These are phyloP conservation scores for Silurus meridionalis DNA, from an alignment of 2,113 vertebrate species.

Conservation along the genomic window DNA sequence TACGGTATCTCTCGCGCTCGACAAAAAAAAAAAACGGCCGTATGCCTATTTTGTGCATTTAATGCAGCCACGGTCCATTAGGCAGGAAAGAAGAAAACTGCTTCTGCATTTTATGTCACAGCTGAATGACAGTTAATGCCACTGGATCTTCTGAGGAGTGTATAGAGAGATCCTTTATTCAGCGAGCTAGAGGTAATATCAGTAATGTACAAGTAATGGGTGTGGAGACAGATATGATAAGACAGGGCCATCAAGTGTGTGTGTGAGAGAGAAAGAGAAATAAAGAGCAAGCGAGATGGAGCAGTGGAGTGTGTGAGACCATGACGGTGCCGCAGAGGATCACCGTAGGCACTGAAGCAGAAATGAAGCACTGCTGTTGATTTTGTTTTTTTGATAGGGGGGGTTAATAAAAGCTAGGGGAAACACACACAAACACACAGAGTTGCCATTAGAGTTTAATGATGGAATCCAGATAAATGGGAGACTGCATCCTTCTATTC, in stretches of 20 bases:
- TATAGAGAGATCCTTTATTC: background rate
- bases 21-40: too few relatives aligned
- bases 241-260: background rate
- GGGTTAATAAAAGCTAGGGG: background rate
- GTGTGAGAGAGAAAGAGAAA: background rate
- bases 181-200: slow-evolving; percentile 10
- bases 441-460: slow-evolving; percentile 24
- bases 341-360: slow-evolving; percentile 42
- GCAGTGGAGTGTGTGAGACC: slow-evolving; percentile 8
- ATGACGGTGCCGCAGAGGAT: slow-evolving; percentile 43
- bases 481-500: slow-evolving; percentile 1
- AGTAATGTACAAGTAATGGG: slow-evolving; percentile 18
- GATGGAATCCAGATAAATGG: background rate
- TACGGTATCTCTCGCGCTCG: too few relatives aligned
- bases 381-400: background rate
- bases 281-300: slow-evolving; percentile 5
- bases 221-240: slow-evolving; percentile 21
- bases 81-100: background rate
- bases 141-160: background rate
- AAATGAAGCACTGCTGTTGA: slow-evolving; percentile 33
- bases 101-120: background rate
- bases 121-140: background rate
- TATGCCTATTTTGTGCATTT: background rate
- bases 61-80: slow-evolving; percentile 5
- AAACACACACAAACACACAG: background rate